Base-by-base conservation (phyloP, 2,113 vertebrate genomes). In the Myodes glareolus region DNA sequence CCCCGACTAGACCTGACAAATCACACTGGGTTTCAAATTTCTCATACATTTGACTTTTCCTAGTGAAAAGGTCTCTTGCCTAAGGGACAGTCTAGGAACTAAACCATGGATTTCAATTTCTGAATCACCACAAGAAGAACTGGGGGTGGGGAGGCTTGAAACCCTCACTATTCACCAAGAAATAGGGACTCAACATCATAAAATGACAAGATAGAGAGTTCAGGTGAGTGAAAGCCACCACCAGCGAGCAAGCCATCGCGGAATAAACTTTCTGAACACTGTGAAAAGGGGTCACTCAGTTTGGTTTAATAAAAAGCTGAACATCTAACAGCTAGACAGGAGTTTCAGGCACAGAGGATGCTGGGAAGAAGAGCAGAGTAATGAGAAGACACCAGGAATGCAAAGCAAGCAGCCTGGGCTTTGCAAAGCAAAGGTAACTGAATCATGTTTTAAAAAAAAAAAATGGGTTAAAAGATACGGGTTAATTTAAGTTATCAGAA, bases 71-170 rank as follows among this genome's bases (percentile, higher is more conserved):
- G 9, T 88, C 52, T 76, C 39, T 75, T 92, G 70, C 39, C 85
- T 61, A 80, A 91, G 85, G 76, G 90, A 91, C 78, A 96, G 55
- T 63, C 27, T 86, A 14, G 85, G 50, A 68, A 91, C 88, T 63
- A 96, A 93, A 72, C 27, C 81, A 93, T 14, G 63, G 8, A 96
- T 65, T 94, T 87, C 47, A 75, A 92, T 77, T 73, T 95, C 78
- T 97, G 75, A 92, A 63, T 84, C 76, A 68, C 14, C 68, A 88
- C 7, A 70, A 75, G 91, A 91, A 89, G 61, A 5, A 58, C 75
- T 96, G n/a, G 70, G 70, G 42, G 19, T 42, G 19, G 80, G 55
- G 17, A 55, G 55, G 55, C 55, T 55, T 27, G 12, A 82, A 39
- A 90, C 61, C 45, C 67, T 58, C 25, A 89, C 73, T 89, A 90